Percentiles rank a stretch among this genome's conserved stretches.
Evolutionary conservation across 2,113 vertebrate species (phyloP).

Genomic region (Pterocles burchelli): DNA sequence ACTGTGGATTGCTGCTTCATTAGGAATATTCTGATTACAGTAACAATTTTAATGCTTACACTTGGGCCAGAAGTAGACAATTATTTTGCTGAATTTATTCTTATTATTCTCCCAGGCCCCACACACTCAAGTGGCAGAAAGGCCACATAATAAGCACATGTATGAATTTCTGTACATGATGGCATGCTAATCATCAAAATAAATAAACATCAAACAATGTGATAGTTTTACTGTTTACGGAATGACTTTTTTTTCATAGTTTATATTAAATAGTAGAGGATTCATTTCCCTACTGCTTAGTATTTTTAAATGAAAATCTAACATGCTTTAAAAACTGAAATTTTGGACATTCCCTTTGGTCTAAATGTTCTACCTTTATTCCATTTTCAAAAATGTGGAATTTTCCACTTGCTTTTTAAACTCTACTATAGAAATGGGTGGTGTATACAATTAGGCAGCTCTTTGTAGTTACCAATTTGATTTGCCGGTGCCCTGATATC

Average conservation of each 20-base stretch:
- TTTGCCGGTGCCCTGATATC: neutral
- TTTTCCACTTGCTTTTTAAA: neutral
- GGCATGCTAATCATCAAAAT: neutral
- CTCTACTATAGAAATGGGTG: neutral
- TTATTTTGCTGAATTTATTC: neutral
- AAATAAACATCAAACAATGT: neutral
- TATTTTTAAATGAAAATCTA: neutral
- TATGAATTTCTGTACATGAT: neutral
- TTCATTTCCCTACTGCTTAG: neutral
- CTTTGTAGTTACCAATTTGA: neutral
- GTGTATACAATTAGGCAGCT: neutral
- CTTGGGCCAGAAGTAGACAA: neutral
- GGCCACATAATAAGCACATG: neutral
- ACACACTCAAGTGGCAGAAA: neutral
- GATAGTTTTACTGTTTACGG: neutral
- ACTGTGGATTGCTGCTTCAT: neutral
- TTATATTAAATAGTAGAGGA: neutral
- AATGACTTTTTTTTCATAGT: neutral
- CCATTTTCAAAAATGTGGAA: neutral
- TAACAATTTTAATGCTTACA: neutral
- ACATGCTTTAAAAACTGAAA: rapidly evolving
- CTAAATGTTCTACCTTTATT: neutral
- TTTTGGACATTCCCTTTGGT: neutral
- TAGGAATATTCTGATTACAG: neutral
- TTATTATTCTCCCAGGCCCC: neutral